Base-by-base conservation (phyloP, 2,113 vertebrate genomes). In the Malurus elegans region DNA sequence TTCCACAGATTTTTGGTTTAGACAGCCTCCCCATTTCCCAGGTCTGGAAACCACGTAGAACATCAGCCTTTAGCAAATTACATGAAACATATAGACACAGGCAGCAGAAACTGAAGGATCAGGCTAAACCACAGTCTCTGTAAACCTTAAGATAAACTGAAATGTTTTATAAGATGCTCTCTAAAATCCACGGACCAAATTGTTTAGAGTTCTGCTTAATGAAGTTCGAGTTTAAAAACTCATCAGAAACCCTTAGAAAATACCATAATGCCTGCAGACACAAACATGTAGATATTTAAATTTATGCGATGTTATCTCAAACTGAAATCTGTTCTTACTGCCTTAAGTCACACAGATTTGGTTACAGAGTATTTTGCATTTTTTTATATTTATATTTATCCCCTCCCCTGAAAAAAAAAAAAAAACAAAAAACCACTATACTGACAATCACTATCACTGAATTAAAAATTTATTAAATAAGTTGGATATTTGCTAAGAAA, bases 1-100 rank as follows among this genome's bases (percentile, higher is more conserved):
- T 86, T 71, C 12, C 47, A 58, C 14, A 24, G 56, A 29, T 9
- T 40, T 89, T 45, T 64, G 3, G 8, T 72, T 70, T 47, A n/a
- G 15, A 34, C 15, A 5, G 6, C 18, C 6, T 48, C 34, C 47
- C 5, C 0, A 0, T 26, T 10, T 86, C 36, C 6, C 24, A 76
- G 29, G 54, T 25, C 9, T 57, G 34, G 18, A 70, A 90, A 25
- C 10, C 51, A 71, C 42, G 9, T 11, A 51, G 12, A 38, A 40
- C 21, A 58, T 58, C 2, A 1, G 2, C 21, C 44, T 79, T 62
- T 42, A 58, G 29, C 4, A 79, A 79, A 71, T 58, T 28, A 9
- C 44, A 10, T 15, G 62, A 53, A 28, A 54, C 23, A 69, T 24
- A 19, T 20, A 53, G 16, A 4, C 14, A 44, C 2, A 23, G 7